phyloP scores from a whole-genome alignment of 1,140 invertebrate genomes.

The Saccostrea echinata region DNA sequence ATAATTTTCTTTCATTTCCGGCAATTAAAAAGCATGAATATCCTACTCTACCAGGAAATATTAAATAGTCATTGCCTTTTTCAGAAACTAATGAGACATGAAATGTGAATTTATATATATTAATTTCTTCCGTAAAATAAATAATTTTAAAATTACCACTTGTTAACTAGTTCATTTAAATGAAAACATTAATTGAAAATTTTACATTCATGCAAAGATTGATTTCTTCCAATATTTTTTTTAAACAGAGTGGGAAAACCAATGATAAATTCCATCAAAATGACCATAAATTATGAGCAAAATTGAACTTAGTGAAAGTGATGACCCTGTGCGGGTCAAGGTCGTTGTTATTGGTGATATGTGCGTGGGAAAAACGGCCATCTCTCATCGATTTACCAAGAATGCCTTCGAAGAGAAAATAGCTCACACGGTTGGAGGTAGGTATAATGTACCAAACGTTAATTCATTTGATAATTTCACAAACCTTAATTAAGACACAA shows the following conservation, averaged over 20 bases:
- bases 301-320: not conserved
- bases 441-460: constrained; percentile 34
- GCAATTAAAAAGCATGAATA: too few species aligned
- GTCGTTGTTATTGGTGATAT: constrained; percentile 68
- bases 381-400: constrained; percentile 64
- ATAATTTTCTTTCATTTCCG: too few species aligned
- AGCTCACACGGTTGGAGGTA: constrained; percentile 67
- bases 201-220: not conserved
- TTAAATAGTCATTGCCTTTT: too few species aligned
- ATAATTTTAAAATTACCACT: too few species aligned
- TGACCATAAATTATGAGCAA: not conserved
- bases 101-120: too few species aligned
- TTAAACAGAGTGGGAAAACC: not conserved
- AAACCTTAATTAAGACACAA: too few species aligned
- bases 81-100: too few species aligned
- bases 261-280: not conserved
- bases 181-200: too few species aligned
- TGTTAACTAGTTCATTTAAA: too few species aligned
- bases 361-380: constrained; percentile 65
- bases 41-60: too few species aligned
- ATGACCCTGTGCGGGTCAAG: constrained; percentile 58
- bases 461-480: too few species aligned
- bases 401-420: constrained; percentile 58
- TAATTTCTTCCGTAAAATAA: too few species aligned
- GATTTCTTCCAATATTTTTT: not conserved